Percentiles rank a stretch among this genome's conserved stretches.
These are phyloP conservation scores for Recurvirostra avosetta DNA, from an alignment of 2,113 vertebrate genomes.

Conservation along the genomic window DNA sequence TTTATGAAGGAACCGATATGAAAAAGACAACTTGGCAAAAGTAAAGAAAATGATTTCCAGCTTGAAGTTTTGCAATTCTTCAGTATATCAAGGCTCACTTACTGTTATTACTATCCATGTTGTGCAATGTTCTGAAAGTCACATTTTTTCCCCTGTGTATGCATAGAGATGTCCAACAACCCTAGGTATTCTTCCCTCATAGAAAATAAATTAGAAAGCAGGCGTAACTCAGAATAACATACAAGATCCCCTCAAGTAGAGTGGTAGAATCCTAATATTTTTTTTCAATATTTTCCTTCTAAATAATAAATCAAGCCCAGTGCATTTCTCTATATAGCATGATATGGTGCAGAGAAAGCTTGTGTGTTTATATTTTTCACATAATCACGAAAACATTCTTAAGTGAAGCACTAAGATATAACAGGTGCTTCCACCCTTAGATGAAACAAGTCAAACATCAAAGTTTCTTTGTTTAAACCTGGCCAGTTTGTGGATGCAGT, in stretches of 20 bases:
- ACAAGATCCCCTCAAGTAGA: constrained; percentile 56
- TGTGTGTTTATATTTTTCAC: constrained; percentile 22
- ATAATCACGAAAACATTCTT: background rate
- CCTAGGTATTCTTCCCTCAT: constrained; percentile 55
- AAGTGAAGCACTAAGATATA: background rate
- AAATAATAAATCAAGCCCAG: constrained; percentile 62
- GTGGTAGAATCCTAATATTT: constrained; percentile 47
- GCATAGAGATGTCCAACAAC: constrained; percentile 52
- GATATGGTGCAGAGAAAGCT: background rate
- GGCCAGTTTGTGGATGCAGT: background rate
- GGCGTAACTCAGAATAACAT: constrained; percentile 28
- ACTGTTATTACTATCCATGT: constrained; percentile 65
- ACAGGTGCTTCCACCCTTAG: background rate
- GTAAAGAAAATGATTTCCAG: constrained; percentile 36
- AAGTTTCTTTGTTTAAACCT: background rate
- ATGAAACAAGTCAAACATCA: background rate
- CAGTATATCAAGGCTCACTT: constrained; percentile 51
- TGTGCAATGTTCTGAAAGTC: constrained; percentile 44
- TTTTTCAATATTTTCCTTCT: constrained; percentile 59
- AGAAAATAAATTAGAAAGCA: constrained; percentile 59
- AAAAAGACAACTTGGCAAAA: constrained; percentile 65
- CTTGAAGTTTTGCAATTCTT: constrained; percentile 45
- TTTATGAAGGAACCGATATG: constrained; percentile 58
- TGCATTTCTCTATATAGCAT: background rate
- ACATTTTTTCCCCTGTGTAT: constrained; percentile 57